Percentiles rank a stretch among this genome's conserved stretches.
These are phyloP conservation scores for Reinhardtius hippoglossoides DNA, from an alignment of 2,113 vertebrate species.

Conservation along the genomic window DNA sequence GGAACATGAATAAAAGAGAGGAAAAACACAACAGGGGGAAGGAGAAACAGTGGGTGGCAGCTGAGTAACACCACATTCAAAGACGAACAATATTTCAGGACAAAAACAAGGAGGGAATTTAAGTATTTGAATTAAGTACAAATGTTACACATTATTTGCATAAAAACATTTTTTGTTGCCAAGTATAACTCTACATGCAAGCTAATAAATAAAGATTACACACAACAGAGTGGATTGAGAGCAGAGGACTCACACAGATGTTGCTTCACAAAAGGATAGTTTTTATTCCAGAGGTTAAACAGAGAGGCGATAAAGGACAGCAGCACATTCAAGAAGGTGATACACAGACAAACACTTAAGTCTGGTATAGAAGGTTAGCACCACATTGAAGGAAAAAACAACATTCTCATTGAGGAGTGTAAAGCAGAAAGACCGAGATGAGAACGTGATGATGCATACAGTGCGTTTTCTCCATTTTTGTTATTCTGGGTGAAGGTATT, in stretches of 20 bases:
- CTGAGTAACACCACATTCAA: neutral
- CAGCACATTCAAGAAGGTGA: conserved; percentile 66
- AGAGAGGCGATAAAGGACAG: conserved; percentile 62
- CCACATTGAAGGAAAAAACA: conserved; percentile 59
- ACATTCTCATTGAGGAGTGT: conserved; percentile 44
- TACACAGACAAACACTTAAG: conserved; percentile 61
- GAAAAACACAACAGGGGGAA: neutral
- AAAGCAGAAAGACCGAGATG: conserved; percentile 36
- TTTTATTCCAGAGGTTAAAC: conserved; percentile 76
- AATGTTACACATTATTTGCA: neutral
- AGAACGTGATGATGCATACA: conserved; percentile 53
- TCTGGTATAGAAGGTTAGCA: conserved; percentile 59
- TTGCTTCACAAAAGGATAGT: conserved; percentile 61
- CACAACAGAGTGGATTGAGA: conserved; percentile 32
- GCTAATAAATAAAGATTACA: conserved; percentile 16
- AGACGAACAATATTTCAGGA: neutral
- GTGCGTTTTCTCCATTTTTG: conserved; percentile 20
- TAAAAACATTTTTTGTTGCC: neutral
- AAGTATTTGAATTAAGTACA: neutral
- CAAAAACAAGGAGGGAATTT: neutral
- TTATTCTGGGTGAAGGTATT: conserved; percentile 13
- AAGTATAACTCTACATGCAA: neutral
- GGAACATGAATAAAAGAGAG: conserved; percentile 20
- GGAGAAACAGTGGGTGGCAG: conserved; percentile 4
- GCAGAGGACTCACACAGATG: conserved; percentile 53